Evolutionary conservation across 1,140 invertebrate species (phyloP), one percentile per base, ranked within the genome.

Genomic region (Diachasmimorpha longicaudata): DNA sequence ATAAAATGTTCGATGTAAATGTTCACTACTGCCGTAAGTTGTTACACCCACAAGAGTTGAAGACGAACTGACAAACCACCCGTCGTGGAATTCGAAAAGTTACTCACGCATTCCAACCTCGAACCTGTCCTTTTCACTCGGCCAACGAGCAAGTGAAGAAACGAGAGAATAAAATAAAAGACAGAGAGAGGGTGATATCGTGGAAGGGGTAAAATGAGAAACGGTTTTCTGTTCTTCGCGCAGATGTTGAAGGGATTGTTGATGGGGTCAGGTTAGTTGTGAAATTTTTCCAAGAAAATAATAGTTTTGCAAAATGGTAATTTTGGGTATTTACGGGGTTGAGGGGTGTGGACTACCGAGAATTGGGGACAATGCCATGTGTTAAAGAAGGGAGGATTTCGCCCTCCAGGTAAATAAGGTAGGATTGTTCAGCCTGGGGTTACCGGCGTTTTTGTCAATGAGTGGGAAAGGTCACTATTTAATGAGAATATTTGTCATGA

Each of bases 61-160:
- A 39, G 37, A 31, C 13, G 23, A 75, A 75, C 74, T 75, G 66
- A 55, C 42, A 70, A 23, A 31, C 37, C 52, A 19, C 21, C 25
- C 16, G 36, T 55, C 16, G 37, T 77, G 42, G 67, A 70, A 58
- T 67, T 8, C 31, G 2, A 42, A 55, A 36, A 68, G 25, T 68
- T 37, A 36, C 66, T 68, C 37, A 68, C 36, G 66, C 66, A 39
- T 68, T 36, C 36, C 73, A 75, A 74, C 74, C 78, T 74, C 76
- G 78, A 63, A 76, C 79, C 69, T 77, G 75, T 67, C 77, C 58
- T 31, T 14, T 66, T 52, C 16, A 52, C 23, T 31, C 8, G 21
- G 23, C 58, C 23, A 31, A 75, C 78, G 79, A 76, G 76, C 76
- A 77, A 76, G 76, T 81, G 75, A 73, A 78, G 79, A 79, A 77